Conservation (phyloP, 2,888 invertebrate species). For the Operophtera brumata region DNA sequence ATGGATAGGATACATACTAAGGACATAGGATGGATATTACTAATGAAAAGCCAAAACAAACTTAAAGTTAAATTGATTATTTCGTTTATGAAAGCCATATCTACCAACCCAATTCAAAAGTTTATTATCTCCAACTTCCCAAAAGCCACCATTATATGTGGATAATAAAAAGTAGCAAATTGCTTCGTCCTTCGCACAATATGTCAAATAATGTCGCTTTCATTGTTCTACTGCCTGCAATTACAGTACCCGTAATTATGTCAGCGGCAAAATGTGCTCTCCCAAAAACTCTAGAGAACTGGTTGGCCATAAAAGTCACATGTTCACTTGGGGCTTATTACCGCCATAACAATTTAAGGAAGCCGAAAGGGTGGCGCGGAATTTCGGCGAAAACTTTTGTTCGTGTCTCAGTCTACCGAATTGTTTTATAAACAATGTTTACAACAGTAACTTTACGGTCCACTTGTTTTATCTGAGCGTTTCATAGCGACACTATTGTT, state of each 20-base stretch:
- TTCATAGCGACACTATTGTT: conserved; percentile 65
- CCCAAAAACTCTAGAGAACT: conserved; percentile 69
- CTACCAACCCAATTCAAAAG: conserved; percentile 14
- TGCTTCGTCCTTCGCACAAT: conserved; percentile 37
- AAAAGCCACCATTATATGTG: conserved; percentile 18
- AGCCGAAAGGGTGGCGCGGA: conserved; percentile 75
- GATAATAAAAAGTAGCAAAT: conserved; percentile 29
- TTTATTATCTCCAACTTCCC: conserved; percentile 16
- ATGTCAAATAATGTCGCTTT: conserved; percentile 48
- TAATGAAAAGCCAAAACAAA: background rate
- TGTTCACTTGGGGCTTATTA: conserved; percentile 73
- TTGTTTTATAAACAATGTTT: conserved; percentile 80
- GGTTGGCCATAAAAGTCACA: conserved; percentile 75
- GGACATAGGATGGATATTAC: too few relatives aligned
- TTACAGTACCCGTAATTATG: conserved; percentile 60
- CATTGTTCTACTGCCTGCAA: conserved; percentile 50
- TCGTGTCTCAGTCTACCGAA: conserved; percentile 64
- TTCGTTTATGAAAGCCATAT: conserved; percentile 7
- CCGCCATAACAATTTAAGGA: conserved; percentile 78
- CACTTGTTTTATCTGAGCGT: conserved; percentile 68
- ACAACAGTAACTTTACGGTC: conserved; percentile 73
- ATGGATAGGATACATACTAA: too few relatives aligned
- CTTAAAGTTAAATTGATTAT: background rate
- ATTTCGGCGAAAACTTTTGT: conserved; percentile 75
- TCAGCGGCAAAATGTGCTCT: conserved; percentile 66